A percentile compares a stretch with the other conserved stretches of the same genome.
Evolutionary conservation across 2,797 vertebrate species (phyloP).

Genomic region (Amazona finschi): DNA sequence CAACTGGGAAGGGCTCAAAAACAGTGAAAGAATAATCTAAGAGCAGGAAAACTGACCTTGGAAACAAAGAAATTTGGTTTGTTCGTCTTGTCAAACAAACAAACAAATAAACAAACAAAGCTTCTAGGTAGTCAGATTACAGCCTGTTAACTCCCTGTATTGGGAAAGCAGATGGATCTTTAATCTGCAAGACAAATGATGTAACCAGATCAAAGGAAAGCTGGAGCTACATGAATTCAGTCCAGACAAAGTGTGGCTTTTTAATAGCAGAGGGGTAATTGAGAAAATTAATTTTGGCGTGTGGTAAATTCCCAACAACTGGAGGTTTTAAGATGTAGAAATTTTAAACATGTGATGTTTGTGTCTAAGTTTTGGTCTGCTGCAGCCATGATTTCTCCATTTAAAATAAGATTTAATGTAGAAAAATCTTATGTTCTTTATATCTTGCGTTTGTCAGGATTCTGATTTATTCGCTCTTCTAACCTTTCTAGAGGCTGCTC

Average conservation of each 20-base stretch:
- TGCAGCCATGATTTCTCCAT: not conserved
- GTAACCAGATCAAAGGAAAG: constrained; percentile 38
- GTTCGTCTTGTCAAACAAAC: not conserved
- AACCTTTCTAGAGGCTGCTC: not conserved
- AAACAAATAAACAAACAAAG: not conserved
- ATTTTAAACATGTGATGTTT: not conserved
- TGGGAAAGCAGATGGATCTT: constrained; percentile 8
- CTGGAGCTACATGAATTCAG: not conserved
- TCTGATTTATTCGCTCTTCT: not conserved
- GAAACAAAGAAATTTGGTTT: not conserved
- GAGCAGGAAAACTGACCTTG: not conserved
- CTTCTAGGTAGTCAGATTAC: not conserved
- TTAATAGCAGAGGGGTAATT: not conserved
- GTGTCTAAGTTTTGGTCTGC: not conserved
- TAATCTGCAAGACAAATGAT: not conserved
- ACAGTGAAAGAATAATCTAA: not conserved
- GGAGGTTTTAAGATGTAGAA: not conserved
- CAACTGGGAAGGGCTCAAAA: not conserved
- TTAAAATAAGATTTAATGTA: not conserved
- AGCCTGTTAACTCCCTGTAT: not conserved
- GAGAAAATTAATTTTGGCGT: not conserved
- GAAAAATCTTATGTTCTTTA: not conserved
- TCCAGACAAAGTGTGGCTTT: not conserved
- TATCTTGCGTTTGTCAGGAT: not conserved
- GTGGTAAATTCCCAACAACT: not conserved